Evolutionary conservation across 2,113 vertebrate genomes (phyloP), one percentile per base, ranked within the genome.

Genomic region (Nipponia nippon): DNA sequence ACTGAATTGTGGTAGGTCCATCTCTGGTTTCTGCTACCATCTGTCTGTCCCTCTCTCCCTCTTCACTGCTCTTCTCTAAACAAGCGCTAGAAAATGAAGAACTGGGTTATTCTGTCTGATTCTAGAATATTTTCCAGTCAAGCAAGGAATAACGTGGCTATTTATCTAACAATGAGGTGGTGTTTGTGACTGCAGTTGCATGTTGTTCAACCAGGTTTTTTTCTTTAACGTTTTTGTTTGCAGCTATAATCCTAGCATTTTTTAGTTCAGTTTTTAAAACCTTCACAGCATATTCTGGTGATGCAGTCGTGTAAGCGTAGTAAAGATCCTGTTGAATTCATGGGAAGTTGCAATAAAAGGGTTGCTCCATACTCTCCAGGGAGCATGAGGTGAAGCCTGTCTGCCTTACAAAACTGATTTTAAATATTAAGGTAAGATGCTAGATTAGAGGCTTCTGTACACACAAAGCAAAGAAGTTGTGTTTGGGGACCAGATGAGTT

Each of bases 301-400:
- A 5, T 16, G 34, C 38, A 40, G 9, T 44, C 79, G 23, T 65
- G 15, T 46, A 18, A 73, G 50, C 2, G 0, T 50, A 7, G 58
- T 32, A 42, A 50, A 65, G 49, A 26, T 56, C 18, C 49, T 2
- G 0, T 12, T 66, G 66, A 71, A 42, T 62, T 82, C 8, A 2
- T 1, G 6, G 40, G 9, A 59, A 46, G 16, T 22, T 93, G 65
- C 19, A 83, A 2, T 71, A 13, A 27, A 53, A 85, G 42, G 4
- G 4, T 61, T 66, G 44, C 50, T 72, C 53, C 30, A 1, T 80
- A 9, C 13, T 69, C 16, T 75, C 15, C 27, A 58, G 52, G 63
- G 36, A 36, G 29, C 58, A 5, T 7, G 30, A 78, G 40, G 56
- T 75, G 65, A 38, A 56, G 22, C 0, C 0, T 15, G 3, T 44